Conservation (phyloP, 2,113 vertebrate species). For the Lampris megalopsis region DNA sequence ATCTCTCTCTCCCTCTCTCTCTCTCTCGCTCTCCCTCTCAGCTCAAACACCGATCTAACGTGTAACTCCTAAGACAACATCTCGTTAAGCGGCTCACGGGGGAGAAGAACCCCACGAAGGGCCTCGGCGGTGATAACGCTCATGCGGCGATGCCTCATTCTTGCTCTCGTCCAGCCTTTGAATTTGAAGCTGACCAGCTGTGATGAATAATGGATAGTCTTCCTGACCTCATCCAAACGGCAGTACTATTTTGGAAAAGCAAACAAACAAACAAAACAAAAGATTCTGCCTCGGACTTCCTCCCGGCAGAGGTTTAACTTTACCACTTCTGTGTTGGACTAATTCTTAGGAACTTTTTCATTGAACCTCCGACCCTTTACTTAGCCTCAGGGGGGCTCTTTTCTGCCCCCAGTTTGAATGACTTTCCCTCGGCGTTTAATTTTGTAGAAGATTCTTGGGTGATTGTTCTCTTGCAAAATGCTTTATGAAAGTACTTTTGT, state of each 20-base stretch:
- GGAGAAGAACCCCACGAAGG: conserved; percentile 41
- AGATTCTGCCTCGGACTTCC: conserved; percentile 50
- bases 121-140: conserved; percentile 44
- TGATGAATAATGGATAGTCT: conserved; percentile 73
- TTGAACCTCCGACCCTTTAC: conserved; percentile 37
- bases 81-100: conserved; percentile 48
- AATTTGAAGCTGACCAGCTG: conserved; percentile 69
- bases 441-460: conserved; percentile 61
- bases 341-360: conserved; percentile 60
- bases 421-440: conserved; percentile 53
- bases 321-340: conserved; percentile 48
- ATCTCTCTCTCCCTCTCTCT: conserved; percentile 12
- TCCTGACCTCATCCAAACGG: conserved; percentile 48
- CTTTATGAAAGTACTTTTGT: conserved; percentile 42
- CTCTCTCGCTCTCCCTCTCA: conserved; percentile 2
- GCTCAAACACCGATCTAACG: conserved; percentile 43
- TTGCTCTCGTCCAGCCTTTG: conserved; percentile 56
- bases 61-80: conserved; percentile 53
- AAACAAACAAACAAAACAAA: no score
- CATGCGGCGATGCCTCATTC: conserved; percentile 39
- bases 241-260: conserved; percentile 70
- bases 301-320: conserved; percentile 51
- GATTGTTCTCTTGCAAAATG: conserved; percentile 38
- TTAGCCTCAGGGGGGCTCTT: conserved; percentile 53
- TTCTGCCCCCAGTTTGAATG: conserved; percentile 43